Base-by-base conservation (phyloP, 2,113 vertebrate genomes). In the Corvus moneduloides region DNA sequence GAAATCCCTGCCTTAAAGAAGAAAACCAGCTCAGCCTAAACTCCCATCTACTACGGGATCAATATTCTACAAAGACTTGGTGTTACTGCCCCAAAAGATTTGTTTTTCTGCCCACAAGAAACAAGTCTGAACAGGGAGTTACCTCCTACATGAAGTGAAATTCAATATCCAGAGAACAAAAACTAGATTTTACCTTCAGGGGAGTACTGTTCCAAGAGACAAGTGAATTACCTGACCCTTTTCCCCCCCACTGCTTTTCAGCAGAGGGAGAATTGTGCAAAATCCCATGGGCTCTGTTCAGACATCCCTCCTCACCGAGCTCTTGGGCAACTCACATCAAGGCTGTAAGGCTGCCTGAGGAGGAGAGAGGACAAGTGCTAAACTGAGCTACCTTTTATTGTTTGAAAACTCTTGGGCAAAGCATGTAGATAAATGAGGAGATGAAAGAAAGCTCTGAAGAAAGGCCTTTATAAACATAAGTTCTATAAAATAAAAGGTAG, bases 191-290 rank as follows among this genome's bases (percentile, higher is more conserved):
- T 58, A 35, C 10, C 17, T 39, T 71, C 0, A 0, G 13, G 6
- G 11, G 1, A 83, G 13, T 27, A 61, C 18, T 73, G 62, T 28
- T 66, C 32, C 5, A 26, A 61, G 16, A 75, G 28, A 61, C 5
- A 23, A 74, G 35, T 0, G 0, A 51, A 62, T 0, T 0, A 20
- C 61, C 16, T 1, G 6, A 37, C 11, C 44, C 28, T 46, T 67
- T 26, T 43, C 16, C 26, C 28, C 12, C 11, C 10, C 10, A 6
- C 2, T 14, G 27, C 61, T 67, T 71, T 48, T 28, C 0, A 0
- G 64, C 32, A 59, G 39, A 27, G 3, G 27, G 26, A 84, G 30
- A 28, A 64, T 55, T 78, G 83, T 30, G 67, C 58, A 84, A 66
- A 66, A 22, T 64, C 48, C 68, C 39, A 23, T 1, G 1, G 49